phyloP scores from a whole-genome alignment of 2,113 vertebrate species.

The Seriola aureovittata region DNA sequence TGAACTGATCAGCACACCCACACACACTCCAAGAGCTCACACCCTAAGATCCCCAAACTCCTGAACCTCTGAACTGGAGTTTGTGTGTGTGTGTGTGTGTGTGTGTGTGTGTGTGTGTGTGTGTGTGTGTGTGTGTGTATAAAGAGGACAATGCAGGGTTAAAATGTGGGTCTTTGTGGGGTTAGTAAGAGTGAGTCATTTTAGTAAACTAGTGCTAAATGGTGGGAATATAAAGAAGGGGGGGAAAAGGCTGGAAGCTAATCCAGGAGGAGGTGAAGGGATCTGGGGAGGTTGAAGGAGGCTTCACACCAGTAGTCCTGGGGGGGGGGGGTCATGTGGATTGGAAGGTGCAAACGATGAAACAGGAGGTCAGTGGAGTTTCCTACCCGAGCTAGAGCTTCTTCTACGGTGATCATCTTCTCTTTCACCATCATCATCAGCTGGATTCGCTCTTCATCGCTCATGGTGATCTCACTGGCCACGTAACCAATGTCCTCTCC shows the following conservation, averaged over 20 bases:
- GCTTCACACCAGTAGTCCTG: background rate
- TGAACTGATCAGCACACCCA: conserved; percentile 65
- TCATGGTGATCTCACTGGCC: conserved; percentile 99
- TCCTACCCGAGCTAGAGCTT: conserved; percentile 96
- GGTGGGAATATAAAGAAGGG: conserved; percentile 20
- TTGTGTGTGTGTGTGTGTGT: conserved; percentile 35
- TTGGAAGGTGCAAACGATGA: background rate
- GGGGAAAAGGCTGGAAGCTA: background rate
- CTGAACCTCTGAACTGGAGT: conserved; percentile 44
- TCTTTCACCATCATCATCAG: conserved; percentile 99
- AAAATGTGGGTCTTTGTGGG: conserved; percentile 20
- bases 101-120: conserved; percentile 3
- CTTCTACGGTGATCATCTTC: conserved; percentile 99
- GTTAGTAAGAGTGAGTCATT: conserved; percentile 82
- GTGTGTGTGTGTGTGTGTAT: background rate
- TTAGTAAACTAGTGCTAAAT: conserved; percentile 75
- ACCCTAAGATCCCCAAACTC: conserved; percentile 48
- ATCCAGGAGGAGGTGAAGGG: conserved; percentile 35
- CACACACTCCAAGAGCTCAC: conserved; percentile 62
- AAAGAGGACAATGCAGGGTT: conserved; percentile 51
- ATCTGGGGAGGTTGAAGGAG: conserved; percentile 15
- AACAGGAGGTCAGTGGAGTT: background rate
- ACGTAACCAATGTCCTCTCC: conserved; percentile 97
- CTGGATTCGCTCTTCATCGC: conserved; percentile 97
- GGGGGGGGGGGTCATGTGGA: background rate